Percentiles rank a stretch among this genome's conserved stretches.
phyloP scores from a whole-genome alignment of 2,113 vertebrate genomes.

The Thymallus thymallus region DNA sequence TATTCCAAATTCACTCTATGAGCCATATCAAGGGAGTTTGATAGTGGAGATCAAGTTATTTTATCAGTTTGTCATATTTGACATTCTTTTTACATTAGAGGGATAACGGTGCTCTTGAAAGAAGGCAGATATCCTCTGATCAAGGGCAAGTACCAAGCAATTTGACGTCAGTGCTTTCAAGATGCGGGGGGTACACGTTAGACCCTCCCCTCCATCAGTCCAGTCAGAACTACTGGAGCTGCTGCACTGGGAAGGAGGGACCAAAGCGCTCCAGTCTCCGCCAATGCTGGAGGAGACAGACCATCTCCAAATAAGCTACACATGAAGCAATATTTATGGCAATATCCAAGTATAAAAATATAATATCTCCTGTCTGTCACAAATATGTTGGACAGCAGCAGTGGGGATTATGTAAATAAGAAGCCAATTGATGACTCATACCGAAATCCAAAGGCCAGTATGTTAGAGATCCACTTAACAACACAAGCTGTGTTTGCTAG shows the following conservation, averaged over 20 bases:
- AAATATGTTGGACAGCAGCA: background rate
- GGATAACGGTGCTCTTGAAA: constrained; percentile 24
- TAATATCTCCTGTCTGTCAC: too few relatives aligned
- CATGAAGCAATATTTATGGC: background rate
- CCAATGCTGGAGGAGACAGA: background rate
- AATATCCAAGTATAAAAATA: too few relatives aligned
- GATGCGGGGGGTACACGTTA: background rate
- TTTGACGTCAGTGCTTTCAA: constrained; percentile 4
- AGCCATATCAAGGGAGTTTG: background rate
- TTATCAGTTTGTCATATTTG: background rate
- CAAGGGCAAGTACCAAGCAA: constrained; percentile 15
- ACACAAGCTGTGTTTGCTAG: background rate
- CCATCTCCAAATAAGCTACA: background rate
- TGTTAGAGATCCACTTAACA: background rate
- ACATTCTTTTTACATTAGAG: background rate
- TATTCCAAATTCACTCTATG: too few relatives aligned
- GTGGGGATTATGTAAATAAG: background rate
- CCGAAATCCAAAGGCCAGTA: too few relatives aligned
- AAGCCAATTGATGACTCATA: background rate
- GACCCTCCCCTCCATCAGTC: background rate
- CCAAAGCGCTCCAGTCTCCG: too few relatives aligned
- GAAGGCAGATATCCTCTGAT: constrained; percentile 22
- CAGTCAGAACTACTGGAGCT: background rate
- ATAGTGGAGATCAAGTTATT: background rate
- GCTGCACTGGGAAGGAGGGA: background rate